phyloP scores from a whole-genome alignment of 1,140 invertebrate species.

The Procambarus virginalis region DNA sequence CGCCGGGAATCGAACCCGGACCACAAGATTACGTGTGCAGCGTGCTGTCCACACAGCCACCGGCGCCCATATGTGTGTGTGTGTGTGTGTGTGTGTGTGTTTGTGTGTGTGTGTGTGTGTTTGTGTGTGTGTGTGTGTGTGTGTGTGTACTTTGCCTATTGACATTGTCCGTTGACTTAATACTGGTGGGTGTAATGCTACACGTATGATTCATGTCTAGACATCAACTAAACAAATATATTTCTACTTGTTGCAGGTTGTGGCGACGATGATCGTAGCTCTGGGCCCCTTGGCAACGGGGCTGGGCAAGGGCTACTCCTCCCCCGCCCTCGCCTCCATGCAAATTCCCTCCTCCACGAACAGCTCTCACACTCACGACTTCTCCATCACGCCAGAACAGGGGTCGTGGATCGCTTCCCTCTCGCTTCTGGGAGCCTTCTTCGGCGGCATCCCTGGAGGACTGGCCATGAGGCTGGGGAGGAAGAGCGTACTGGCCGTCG shows the following conservation, averaged over 20 bases:
- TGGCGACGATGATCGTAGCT: constrained; percentile 86
- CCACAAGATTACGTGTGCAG: too few species aligned
- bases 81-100: too few species aligned
- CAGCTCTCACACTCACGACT: constrained; percentile 71
- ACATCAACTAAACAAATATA: background rate
- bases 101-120: too few species aligned
- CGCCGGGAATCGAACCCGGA: too few species aligned
- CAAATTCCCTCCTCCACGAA: constrained; percentile 76
- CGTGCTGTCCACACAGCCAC: too few species aligned
- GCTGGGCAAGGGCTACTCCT: constrained; percentile 88
- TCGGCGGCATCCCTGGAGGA: constrained; percentile 85
- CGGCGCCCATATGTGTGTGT: too few species aligned
- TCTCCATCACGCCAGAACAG: constrained; percentile 81
- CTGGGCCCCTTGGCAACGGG: constrained; percentile 87
- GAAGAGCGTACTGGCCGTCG: constrained; percentile 80
- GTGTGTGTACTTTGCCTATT: background rate
- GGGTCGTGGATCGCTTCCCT: constrained; percentile 88
- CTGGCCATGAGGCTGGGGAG: constrained; percentile 83
- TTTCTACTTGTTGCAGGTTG: constrained; percentile 77
- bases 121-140: too few species aligned
- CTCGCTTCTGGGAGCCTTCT: constrained; percentile 85
- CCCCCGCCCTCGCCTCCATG: constrained; percentile 87
- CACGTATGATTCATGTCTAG: background rate
- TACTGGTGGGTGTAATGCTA: background rate
- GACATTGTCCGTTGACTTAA: background rate